Evolutionary conservation across 2,888 invertebrate species (phyloP), one percentile per base, ranked within the genome.

Genomic region (Mesopsocus fuscifrons): DNA sequence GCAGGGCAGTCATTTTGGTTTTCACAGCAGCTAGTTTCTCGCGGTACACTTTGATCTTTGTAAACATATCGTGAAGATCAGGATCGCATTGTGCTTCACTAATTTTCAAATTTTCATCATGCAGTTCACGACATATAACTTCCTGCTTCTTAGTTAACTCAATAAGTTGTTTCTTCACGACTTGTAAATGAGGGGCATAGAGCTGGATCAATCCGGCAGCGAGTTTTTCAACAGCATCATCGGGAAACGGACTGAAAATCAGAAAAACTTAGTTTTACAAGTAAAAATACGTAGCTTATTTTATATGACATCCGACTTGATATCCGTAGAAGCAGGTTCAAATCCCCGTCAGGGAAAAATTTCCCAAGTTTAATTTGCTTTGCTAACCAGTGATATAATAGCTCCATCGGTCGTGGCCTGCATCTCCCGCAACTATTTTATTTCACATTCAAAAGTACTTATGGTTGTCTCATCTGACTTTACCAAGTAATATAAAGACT

Each of bases 121-220:
- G 38, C 17, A 38, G 38, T 11, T 38, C 17, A 3, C 21, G n/a
- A 20, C 20, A 38, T 18, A 38, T 13, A 3, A 38, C 38, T 38
- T 38, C 38, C 20, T 38, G 38, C 20, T 38, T 38, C 21, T 38
- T 38, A 20, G 38, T 38, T 20, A 38, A 11, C 21, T 38, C 38
- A 5, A 21, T 17, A 5, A 38, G 11, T 11, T 38, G 9, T 5
- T 13, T 13, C 18, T 38, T 15, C 17, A 38, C 20, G 13, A 20
- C 15, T 20, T 38, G 15, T 11, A 38, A 20, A 18, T 38, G n/a
- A 16, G 38, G 38, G 4, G 15, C 18, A 20, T 38, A 38, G 4
- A 20, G 13, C 21, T 38, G 17, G n/a, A 38, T 3, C 6, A 38
- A 13, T 18, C 38, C 38, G 15, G 15, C 38, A 20, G 38, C 15